Percentiles rank a stretch among this genome's conserved stretches.
These are phyloP conservation scores for Melipona bicolor DNA, from an alignment of 2,888 invertebrate species.

Conservation along the genomic window DNA sequence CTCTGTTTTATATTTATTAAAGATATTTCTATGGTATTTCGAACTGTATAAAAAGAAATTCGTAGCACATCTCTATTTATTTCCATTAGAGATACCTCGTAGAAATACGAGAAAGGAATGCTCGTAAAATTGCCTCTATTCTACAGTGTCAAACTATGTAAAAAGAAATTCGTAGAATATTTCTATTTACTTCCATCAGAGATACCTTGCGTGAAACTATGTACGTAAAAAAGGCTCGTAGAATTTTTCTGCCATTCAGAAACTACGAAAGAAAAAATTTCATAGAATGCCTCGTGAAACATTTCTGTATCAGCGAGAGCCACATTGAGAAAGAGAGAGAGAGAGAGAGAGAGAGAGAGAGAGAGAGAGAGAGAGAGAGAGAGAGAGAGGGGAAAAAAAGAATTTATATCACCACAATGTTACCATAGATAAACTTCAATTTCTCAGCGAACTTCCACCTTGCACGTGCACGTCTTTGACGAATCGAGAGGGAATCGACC, in stretches of 20 bases:
- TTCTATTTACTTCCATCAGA: no score
- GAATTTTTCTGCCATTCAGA: no score
- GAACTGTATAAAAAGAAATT: no score
- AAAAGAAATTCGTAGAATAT: neutral
- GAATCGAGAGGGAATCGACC: neutral
- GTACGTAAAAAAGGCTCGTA: no score
- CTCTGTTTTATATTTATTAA: no score
- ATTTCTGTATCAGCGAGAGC: neutral
- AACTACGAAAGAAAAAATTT: no score
- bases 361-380: neutral
- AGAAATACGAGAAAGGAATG: no score
- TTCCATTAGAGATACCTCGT: no score
- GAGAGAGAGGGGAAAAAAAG: neutral
- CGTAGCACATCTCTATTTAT: no score
- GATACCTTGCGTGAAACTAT: no score
- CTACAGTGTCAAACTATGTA: neutral
- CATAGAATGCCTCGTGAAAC: neutral
- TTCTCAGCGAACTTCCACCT: neutral
- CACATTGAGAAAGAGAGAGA: neutral
- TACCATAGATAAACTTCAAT: no score
- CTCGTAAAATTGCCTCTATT: neutral
- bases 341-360: neutral
- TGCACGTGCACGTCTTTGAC: constrained; percentile 2
- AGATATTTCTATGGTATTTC: no score
- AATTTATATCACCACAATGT: neutral